Percentiles rank a stretch among this genome's conserved stretches.
Conservation (phyloP, 2,888 invertebrate species). For the Brachypterus glaber region DNA sequence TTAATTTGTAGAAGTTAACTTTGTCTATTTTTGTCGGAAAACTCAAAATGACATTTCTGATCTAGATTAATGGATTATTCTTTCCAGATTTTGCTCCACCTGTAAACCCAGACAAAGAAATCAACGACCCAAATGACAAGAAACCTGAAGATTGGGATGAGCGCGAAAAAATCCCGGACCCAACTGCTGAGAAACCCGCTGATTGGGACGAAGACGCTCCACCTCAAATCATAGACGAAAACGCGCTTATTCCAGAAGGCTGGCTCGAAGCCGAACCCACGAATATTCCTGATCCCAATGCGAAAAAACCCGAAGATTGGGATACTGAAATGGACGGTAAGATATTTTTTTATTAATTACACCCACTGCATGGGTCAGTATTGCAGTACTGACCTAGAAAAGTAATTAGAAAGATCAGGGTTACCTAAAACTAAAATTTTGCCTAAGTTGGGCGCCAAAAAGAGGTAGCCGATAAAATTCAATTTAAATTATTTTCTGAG, state of each 20-base stretch:
- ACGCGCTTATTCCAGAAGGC: constrained; percentile 74
- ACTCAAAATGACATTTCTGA: no score
- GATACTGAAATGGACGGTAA: constrained; percentile 94
- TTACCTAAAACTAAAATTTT: no score
- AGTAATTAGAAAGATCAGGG: no score
- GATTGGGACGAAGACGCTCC: constrained; percentile 97
- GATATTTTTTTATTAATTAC: no score
- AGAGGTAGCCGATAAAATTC: no score
- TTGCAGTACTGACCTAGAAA: no score
- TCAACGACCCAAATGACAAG: constrained; percentile 80
- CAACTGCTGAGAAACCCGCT: constrained; percentile 71
- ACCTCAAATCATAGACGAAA: constrained; percentile 76
- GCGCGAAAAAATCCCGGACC: constrained; percentile 32
- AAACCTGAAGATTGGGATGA: constrained; percentile 96
- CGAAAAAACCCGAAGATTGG: constrained; percentile 89
- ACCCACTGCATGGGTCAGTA: no score
- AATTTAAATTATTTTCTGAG: no score
- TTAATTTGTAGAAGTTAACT: no score
- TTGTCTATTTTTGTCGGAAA: no score
- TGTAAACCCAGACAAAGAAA: constrained; percentile 90
- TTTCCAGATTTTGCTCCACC: constrained; percentile 73
- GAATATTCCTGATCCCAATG: constrained; percentile 76
- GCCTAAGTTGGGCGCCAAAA: no score
- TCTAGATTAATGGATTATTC: no score
- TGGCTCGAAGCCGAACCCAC: constrained; percentile 91